phyloP scores from a whole-genome alignment of 2,888 invertebrate genomes.

The Phengaris alcon region DNA sequence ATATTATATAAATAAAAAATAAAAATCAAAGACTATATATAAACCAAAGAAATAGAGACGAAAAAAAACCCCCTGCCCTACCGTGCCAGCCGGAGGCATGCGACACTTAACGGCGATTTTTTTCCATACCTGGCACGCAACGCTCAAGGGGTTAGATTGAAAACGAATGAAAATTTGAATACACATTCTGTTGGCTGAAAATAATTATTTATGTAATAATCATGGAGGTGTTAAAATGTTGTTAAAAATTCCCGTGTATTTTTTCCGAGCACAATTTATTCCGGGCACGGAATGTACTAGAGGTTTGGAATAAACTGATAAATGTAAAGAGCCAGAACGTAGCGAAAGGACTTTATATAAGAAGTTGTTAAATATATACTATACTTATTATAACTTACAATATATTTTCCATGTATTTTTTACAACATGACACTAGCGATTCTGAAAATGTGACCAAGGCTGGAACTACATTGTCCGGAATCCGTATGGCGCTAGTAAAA shows the following conservation, averaged over 20 bases:
- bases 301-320: slow-evolving; percentile 44
- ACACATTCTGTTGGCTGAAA: slow-evolving; percentile 19
- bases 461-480: no score
- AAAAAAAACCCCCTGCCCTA: no score
- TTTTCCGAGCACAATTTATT: slow-evolving; percentile 42
- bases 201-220: slow-evolving; percentile 19
- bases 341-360: slow-evolving; percentile 17
- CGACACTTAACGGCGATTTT: no score
- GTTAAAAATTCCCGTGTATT: slow-evolving; percentile 33
- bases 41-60: no score
- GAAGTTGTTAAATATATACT: slow-evolving; percentile 2
- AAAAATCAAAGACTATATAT: no score
- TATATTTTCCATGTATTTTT: background rate
- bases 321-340: slow-evolving; percentile 37
- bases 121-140: no score
- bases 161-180: background rate
- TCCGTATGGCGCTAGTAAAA: no score
- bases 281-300: slow-evolving; percentile 41
- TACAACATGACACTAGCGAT: background rate
- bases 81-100: no score
- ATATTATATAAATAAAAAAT: no score
- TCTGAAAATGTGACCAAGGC: no score
- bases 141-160: background rate
- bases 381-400: background rate
- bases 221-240: slow-evolving; percentile 29